Conservation (phyloP, 1,140 invertebrate genomes). For the Antheraea pernyi region DNA sequence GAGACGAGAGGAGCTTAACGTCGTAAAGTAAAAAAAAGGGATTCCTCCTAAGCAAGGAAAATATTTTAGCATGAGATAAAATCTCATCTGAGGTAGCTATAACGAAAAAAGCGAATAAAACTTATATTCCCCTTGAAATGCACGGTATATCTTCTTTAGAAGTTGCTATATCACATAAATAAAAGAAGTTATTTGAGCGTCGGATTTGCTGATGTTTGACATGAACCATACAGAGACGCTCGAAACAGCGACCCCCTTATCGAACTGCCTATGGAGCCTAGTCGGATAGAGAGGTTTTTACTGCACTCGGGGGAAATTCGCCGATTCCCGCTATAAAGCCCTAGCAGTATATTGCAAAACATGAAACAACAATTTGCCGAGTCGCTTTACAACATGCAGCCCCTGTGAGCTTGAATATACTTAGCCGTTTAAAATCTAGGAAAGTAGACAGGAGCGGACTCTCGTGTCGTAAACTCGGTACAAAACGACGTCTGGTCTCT, state of each 20-base stretch:
- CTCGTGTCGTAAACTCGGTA: slow-evolving; percentile 49
- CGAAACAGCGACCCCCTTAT: slow-evolving; percentile 52
- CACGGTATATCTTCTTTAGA: slow-evolving; percentile 4
- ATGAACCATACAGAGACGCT: slow-evolving; percentile 20
- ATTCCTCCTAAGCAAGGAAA: slow-evolving; percentile 56
- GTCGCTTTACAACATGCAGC: slow-evolving; percentile 28
- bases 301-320: slow-evolving; percentile 68
- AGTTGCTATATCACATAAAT: slow-evolving; percentile 26
- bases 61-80: slow-evolving; percentile 49
- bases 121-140: slow-evolving; percentile 34
- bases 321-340: slow-evolving; percentile 57
- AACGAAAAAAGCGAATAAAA: slow-evolving; percentile 41
- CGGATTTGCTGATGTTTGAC: slow-evolving; percentile 36
- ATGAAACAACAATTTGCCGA: slow-evolving; percentile 44
- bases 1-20: slow-evolving; percentile 41
- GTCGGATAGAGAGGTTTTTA: slow-evolving; percentile 55
- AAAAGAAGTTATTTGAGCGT: slow-evolving; percentile 35
- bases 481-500: slow-evolving; percentile 41
- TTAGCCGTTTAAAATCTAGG: slow-evolving; percentile 22
- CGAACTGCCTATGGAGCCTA: slow-evolving; percentile 51
- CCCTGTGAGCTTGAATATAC: slow-evolving; percentile 34
- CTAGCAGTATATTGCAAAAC: slow-evolving; percentile 38
- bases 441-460: slow-evolving; percentile 27
- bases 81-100: slow-evolving; percentile 36
- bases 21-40: slow-evolving; percentile 54